Conservation (phyloP, 2,888 invertebrate species). For the Zygothrica quintamaculata region DNA sequence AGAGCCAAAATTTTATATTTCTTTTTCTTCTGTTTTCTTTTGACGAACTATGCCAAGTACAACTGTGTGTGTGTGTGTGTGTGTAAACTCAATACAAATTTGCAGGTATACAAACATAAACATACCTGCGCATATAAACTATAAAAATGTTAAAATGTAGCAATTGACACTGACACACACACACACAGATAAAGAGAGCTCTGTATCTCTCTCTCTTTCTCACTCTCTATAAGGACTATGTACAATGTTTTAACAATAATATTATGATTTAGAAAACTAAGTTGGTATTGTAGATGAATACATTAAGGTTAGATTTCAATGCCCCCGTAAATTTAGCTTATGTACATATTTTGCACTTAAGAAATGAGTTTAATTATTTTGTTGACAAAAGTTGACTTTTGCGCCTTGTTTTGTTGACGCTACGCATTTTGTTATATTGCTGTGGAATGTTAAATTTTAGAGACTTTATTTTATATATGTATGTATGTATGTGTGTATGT, state of each 20-base stretch:
- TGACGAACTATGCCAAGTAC: slow-evolving; percentile 71
- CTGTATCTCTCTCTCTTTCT: no score
- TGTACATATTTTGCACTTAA: slow-evolving; percentile 54
- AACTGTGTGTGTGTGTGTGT: no score
- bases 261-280: no score
- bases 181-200: no score
- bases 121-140: neutral
- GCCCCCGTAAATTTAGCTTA: slow-evolving; percentile 38
- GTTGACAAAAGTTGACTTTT: slow-evolving; percentile 71
- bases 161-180: no score
- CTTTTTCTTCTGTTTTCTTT: no score
- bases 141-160: no score
- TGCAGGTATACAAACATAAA: slow-evolving; percentile 15
- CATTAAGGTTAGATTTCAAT: slow-evolving; percentile 1
- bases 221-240: no score
- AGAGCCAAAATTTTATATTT: slow-evolving; percentile 32
- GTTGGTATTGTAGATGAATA: no score
- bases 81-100: slow-evolving; percentile 40
- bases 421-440: slow-evolving; percentile 50
- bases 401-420: slow-evolving; percentile 54
- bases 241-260: no score
- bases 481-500: slow-evolving; percentile 12
- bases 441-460: slow-evolving; percentile 66
- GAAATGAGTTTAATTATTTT: slow-evolving; percentile 70
- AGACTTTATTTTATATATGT: slow-evolving; percentile 23